Base-by-base conservation (phyloP, 2,113 vertebrate species). In the Craseonycteris thonglongyai region DNA sequence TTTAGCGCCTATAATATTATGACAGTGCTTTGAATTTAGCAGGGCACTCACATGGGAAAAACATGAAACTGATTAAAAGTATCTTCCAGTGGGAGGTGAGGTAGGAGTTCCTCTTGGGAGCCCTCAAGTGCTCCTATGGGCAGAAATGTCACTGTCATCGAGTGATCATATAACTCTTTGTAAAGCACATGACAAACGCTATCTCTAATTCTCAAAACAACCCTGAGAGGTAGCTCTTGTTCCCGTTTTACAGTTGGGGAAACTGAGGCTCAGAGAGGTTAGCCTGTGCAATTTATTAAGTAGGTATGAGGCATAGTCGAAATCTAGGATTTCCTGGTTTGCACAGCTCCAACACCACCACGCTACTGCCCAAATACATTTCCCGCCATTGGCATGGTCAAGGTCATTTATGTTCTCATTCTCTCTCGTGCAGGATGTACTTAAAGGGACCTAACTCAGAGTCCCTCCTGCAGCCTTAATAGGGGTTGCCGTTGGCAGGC, bases 401-500 rank as follows among this genome's bases (percentile, higher is more conserved):
- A 18, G 33, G 21, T 90, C 45, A 38, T 82, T 90, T 30, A 15
- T 51, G 15, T 16, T 51, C 49, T 51, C 49, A 51, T 14, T 51
- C 14, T 51, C 49, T 51, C 21, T 59, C 22, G 33, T 26, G 2
- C 14, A 28, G 24, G 40, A 26, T 92, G 26, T 74, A 47, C 51
- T 40, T 42, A 63, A 56, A 68, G 26, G 68, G 78, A 24, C 47
- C 61, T 38, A 6, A 7, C 84, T 33, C 11, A 40, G 40, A 45
- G 76, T 74, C 24, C n/a, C 72, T 93, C 90, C 75, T 8, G 30
- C 71, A 88, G 66, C 61, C 88, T 88, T 28, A 15, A 85, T 15
- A 71, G 88, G 66, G 80, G 93, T n/a, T 81, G 93, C 66, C 33
- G 1, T 45, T 40, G 88, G 87, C 95, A 95, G 91, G 96, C 96